Conservation (phyloP, 2,113 vertebrate genomes). For the Lepidothrix coronata region DNA sequence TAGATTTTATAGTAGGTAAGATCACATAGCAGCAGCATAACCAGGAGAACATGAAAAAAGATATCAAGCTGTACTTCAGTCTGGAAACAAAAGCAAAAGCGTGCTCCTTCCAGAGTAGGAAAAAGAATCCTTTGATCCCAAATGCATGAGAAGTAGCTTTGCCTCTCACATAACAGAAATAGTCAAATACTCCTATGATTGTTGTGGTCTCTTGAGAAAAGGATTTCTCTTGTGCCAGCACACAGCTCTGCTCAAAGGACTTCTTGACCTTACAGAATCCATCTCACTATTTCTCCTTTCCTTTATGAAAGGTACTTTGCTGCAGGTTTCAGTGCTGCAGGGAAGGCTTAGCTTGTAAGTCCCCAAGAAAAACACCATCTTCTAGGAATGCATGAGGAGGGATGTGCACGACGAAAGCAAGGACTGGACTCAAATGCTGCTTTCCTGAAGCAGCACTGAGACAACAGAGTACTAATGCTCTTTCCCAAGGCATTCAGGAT, state of each 20-base stretch:
- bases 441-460: background rate
- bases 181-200: background rate
- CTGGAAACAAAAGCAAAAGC: constrained; percentile 15
- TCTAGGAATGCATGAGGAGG: background rate
- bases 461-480: background rate
- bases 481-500: background rate
- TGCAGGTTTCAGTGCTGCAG: background rate
- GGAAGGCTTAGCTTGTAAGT: background rate
- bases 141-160: constrained; percentile 12
- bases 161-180: constrained; percentile 1
- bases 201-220: background rate
- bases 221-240: background rate
- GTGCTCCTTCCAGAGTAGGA: background rate
- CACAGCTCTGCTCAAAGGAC: background rate
- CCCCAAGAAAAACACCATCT: background rate
- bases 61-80: background rate
- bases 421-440: background rate
- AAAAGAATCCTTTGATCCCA: constrained; percentile 27
- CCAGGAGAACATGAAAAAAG: constrained; percentile 18
- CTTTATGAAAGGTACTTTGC: background rate
- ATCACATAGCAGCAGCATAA: background rate
- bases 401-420: background rate
- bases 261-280: background rate
- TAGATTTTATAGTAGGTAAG: constrained; percentile 8
- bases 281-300: background rate